Evolutionary conservation across 1,140 invertebrate genomes (phyloP).

Genomic region (Hyphantria cunea): DNA sequence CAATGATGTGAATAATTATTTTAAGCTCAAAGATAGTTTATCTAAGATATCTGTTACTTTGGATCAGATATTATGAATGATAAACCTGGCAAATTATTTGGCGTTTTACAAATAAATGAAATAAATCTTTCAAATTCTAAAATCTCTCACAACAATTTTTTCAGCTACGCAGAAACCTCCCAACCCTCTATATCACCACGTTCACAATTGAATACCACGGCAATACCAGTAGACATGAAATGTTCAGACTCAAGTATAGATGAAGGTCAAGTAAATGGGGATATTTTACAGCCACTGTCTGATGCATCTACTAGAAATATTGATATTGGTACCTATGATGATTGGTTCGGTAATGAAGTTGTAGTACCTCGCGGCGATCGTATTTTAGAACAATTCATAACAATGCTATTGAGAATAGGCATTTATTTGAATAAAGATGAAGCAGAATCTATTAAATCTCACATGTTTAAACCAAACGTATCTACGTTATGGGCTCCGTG

Average conservation of each 20-base stretch:
- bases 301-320: slow-evolving; percentile 47
- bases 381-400: slow-evolving; percentile 67
- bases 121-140: too few species aligned
- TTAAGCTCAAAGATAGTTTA: too few species aligned
- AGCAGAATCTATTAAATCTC: slow-evolving; percentile 28
- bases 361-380: slow-evolving; percentile 64
- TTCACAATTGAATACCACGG: slow-evolving; percentile 14
- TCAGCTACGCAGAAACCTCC: slow-evolving; percentile 48
- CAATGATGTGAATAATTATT: too few species aligned
- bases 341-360: slow-evolving; percentile 63
- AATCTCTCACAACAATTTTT: too few species aligned
- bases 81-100: too few species aligned
- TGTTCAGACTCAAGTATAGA: slow-evolving; percentile 36
- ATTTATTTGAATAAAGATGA: slow-evolving; percentile 53
- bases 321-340: slow-evolving; percentile 57
- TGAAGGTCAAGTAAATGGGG: slow-evolving; percentile 35
- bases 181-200: slow-evolving; percentile 1
- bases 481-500: slow-evolving; percentile 30
- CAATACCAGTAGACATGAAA: slow-evolving; percentile 5
- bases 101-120: too few species aligned
- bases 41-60: too few species aligned
- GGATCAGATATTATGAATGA: too few species aligned
- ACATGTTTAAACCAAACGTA: slow-evolving; percentile 37
- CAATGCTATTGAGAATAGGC: slow-evolving; percentile 66
- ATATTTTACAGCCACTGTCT: slow-evolving; percentile 39